These are phyloP conservation scores for Zonitis immaculata DNA, from an alignment of 2,888 invertebrate species.

Conservation along the genomic window DNA sequence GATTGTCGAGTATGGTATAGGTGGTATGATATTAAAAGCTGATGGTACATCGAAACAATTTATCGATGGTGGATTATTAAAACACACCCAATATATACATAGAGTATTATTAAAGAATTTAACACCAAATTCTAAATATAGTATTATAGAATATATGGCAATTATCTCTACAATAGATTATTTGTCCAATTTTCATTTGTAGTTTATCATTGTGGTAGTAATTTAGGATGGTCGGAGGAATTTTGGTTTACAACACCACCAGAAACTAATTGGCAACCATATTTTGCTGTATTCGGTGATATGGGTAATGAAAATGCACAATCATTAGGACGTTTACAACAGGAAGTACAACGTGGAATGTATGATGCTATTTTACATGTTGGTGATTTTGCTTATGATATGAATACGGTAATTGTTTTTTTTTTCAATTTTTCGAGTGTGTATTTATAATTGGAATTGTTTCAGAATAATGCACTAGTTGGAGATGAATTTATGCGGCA, in stretches of 20 bases:
- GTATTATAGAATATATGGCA: no score
- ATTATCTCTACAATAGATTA: no score
- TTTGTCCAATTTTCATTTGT: slow-evolving; percentile 22
- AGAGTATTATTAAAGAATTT: slow-evolving; percentile 62
- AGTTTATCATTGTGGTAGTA: slow-evolving; percentile 80
- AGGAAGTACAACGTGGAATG: slow-evolving; percentile 71
- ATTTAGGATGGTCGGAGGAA: slow-evolving; percentile 73
- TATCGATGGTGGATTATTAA: slow-evolving; percentile 66
- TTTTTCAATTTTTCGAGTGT: neutral
- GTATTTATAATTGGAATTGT: slow-evolving; percentile 1
- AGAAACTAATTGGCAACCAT: slow-evolving; percentile 67
- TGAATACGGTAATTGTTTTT: slow-evolving; percentile 59
- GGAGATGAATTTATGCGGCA: slow-evolving; percentile 94
- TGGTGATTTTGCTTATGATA: slow-evolving; percentile 94
- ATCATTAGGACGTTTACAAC: slow-evolving; percentile 76
- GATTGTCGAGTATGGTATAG: slow-evolving; percentile 69
- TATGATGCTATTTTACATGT: slow-evolving; percentile 89
- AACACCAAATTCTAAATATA: slow-evolving; percentile 59
- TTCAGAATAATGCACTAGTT: slow-evolving; percentile 64
- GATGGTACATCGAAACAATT: slow-evolving; percentile 60
- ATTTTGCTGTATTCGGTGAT: slow-evolving; percentile 86
- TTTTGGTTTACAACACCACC: slow-evolving; percentile 75
- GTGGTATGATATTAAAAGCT: slow-evolving; percentile 54
- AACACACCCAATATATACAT: slow-evolving; percentile 71
- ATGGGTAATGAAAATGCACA: slow-evolving; percentile 91